Conservation (phyloP, 2,888 invertebrate genomes). For the Bhutanitis thaidina region DNA sequence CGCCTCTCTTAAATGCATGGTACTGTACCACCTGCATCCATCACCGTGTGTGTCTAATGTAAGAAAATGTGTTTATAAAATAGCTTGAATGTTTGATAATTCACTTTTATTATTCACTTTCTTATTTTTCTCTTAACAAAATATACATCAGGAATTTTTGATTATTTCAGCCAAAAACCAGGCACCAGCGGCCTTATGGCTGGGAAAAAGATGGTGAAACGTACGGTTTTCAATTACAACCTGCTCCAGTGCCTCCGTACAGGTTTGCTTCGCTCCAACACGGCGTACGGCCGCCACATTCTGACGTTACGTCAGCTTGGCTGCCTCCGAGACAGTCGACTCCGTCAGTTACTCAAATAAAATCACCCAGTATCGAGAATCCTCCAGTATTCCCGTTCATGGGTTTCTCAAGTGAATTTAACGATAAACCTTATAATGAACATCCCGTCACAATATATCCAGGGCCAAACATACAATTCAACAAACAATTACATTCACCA, state of each 20-base stretch:
- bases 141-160: background rate
- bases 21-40: too few relatives aligned
- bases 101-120: too few relatives aligned
- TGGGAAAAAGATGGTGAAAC: slow-evolving; percentile 81
- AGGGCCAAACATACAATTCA: slow-evolving; percentile 71
- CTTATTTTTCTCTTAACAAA: background rate
- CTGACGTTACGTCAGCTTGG: slow-evolving; percentile 57
- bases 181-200: slow-evolving; percentile 86
- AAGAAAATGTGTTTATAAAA: too few relatives aligned
- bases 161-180: slow-evolving; percentile 84
- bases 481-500: slow-evolving; percentile 60
- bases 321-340: slow-evolving; percentile 58
- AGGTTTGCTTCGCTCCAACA: slow-evolving; percentile 85
- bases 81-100: too few relatives aligned
- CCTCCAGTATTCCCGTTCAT: slow-evolving; percentile 72
- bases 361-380: slow-evolving; percentile 67
- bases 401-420: slow-evolving; percentile 73
- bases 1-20: too few relatives aligned
- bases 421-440: slow-evolving; percentile 79
- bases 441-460: slow-evolving; percentile 85
- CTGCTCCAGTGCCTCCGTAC: slow-evolving; percentile 81
- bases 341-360: slow-evolving; percentile 42
- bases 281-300: slow-evolving; percentile 69
- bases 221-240: slow-evolving; percentile 68
- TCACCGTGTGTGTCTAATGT: too few relatives aligned